These are phyloP conservation scores for Cheilosia vernalis DNA, from an alignment of 2,888 invertebrate species.

Conservation along the genomic window DNA sequence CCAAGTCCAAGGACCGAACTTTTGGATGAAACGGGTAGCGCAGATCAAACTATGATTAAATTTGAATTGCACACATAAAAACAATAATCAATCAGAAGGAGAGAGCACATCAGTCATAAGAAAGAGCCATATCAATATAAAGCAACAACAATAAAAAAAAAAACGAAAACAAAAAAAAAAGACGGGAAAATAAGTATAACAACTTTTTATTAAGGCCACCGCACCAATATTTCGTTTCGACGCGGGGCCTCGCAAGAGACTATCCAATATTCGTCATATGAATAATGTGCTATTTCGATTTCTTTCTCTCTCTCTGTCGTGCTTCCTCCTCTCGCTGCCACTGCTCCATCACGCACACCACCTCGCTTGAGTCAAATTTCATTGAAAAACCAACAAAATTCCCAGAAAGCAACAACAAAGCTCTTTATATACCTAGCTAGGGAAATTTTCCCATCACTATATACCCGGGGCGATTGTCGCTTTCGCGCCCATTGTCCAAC, in stretches of 20 bases:
- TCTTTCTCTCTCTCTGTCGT: constrained; percentile 50
- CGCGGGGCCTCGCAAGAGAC: constrained; percentile 81
- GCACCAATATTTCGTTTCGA: constrained; percentile 65
- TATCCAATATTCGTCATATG: constrained; percentile 76
- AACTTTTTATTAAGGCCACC: constrained; percentile 75
- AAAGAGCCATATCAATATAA: constrained; percentile 38
- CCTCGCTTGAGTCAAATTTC: constrained; percentile 64
- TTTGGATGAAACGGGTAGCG: background rate
- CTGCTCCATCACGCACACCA: constrained; percentile 30
- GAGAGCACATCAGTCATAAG: constrained; percentile 57
- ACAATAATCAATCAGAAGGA: constrained; percentile 58
- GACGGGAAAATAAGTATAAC: constrained; percentile 71
- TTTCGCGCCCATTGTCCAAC: constrained; percentile 6
- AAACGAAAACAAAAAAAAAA: constrained; percentile 28
- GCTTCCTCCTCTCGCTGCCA: constrained; percentile 21
- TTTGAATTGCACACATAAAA: constrained; percentile 24
- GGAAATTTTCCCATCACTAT: constrained; percentile 66
- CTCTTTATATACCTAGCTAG: constrained; percentile 54
- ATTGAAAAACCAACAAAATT: constrained; percentile 55
- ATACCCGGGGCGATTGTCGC: constrained; percentile 44
- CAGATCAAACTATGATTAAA: constrained; percentile 33
- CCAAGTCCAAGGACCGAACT: background rate
- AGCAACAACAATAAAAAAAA: constrained; percentile 40
- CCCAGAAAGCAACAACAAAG: constrained; percentile 65
- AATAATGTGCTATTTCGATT: constrained; percentile 75